Conservation (phyloP, 2,888 invertebrate species). For the Xiphydria camelus region DNA sequence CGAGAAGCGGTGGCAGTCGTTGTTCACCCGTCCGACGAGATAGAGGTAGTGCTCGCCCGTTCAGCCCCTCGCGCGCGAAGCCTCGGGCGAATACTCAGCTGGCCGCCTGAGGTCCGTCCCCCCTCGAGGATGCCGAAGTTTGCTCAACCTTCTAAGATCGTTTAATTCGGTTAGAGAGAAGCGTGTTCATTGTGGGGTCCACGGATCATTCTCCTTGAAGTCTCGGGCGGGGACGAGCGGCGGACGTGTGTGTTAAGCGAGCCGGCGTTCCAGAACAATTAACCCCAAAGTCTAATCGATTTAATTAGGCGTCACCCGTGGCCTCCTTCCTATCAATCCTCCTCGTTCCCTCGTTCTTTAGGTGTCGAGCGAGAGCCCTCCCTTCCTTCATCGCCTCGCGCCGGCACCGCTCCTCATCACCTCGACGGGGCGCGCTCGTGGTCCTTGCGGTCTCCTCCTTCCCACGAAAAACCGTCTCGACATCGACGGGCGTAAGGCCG, state of each 20-base stretch:
- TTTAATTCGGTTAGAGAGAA: conserved; percentile 21
- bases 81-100: background rate
- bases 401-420: conserved; percentile 24
- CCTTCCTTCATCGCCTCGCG: background rate
- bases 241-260: conserved; percentile 8
- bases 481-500: background rate
- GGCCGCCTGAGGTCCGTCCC: conserved; percentile 7
- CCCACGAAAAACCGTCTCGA: background rate
- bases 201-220: conserved; percentile 24
- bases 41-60: conserved; percentile 1
- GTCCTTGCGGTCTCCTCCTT: conserved; percentile 10
- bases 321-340: conserved; percentile 38
- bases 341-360: conserved; percentile 3
- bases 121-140: conserved; percentile 9
- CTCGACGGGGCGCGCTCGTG: conserved; percentile 27
- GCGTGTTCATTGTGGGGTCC: conserved; percentile 17
- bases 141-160: conserved; percentile 22
- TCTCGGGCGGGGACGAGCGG: conserved; percentile 5
- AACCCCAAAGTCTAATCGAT: conserved; percentile 53
- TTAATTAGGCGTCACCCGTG: conserved; percentile 45
- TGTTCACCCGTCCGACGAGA: background rate
- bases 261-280: conserved; percentile 51
- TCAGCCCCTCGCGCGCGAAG: background rate
- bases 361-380: background rate
- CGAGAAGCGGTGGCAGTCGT: background rate